phyloP scores from a whole-genome alignment of 1,140 invertebrate genomes.

The Procambarus clarkii region DNA sequence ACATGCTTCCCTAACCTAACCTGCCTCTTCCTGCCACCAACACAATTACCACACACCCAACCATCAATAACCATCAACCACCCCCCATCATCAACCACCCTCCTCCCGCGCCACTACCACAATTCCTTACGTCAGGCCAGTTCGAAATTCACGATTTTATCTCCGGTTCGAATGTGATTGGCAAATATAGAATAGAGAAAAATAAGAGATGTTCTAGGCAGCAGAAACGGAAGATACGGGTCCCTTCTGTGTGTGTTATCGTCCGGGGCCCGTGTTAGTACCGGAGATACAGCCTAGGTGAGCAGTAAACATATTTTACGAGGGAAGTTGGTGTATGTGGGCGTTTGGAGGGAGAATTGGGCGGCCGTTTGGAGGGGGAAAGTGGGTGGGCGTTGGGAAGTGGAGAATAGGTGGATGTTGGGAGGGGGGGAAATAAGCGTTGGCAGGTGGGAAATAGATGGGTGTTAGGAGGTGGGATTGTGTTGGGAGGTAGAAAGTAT shows the following conservation, averaged over 20 bases:
- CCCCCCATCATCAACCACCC: not conserved
- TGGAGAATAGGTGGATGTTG: not conserved
- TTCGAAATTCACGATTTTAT: not conserved
- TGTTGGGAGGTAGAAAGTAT: not conserved
- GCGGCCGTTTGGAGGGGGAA: not conserved
- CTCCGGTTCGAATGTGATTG: not conserved
- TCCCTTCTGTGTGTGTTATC: not conserved
- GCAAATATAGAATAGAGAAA: not conserved
- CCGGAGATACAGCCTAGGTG: not conserved
- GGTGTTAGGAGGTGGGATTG: too few relatives aligned
- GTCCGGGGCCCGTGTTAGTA: not conserved
- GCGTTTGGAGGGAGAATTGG: not conserved
- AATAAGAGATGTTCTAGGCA: not conserved
- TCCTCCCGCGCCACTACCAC: not conserved
- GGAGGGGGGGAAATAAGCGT: not conserved
- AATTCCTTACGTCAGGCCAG: not conserved
- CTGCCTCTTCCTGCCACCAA: too few relatives aligned
- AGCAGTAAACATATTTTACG: constrained; percentile 7
- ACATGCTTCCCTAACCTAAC: too few relatives aligned
- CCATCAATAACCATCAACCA: not conserved
- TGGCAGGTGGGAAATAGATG: not conserved
- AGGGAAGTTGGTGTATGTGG: not conserved
- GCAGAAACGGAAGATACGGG: not conserved
- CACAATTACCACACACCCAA: too few relatives aligned
- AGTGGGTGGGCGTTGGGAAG: not conserved